These are phyloP conservation scores for Marisa cornuarietis DNA, from an alignment of 1,140 invertebrate species.

Conservation along the genomic window DNA sequence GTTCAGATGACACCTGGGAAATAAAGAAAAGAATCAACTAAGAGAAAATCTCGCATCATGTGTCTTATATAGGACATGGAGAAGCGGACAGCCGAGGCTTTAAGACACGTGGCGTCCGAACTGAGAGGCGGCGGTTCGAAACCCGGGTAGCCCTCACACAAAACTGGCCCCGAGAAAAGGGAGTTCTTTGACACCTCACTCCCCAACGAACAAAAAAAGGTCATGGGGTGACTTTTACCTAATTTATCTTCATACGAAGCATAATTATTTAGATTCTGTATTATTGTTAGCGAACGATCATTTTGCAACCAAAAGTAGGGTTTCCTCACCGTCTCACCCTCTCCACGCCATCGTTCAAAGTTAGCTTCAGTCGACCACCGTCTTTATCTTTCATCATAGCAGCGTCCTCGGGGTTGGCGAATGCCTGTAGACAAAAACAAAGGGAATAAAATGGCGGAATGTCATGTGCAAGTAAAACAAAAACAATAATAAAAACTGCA, in stretches of 20 bases:
- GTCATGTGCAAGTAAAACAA: neutral
- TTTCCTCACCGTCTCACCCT: slow-evolving; percentile 45
- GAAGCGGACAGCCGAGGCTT: neutral
- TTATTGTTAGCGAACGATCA: too few relatives aligned
- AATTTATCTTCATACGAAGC: too few relatives aligned
- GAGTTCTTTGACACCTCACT: too few relatives aligned
- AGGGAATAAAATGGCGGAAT: neutral
- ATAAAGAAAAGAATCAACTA: slow-evolving; percentile 37
- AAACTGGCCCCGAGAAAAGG: too few relatives aligned
- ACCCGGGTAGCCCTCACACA: too few relatives aligned
- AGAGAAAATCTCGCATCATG: slow-evolving; percentile 65
- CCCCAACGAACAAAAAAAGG: too few relatives aligned
- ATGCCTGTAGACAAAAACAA: slow-evolving; percentile 67
- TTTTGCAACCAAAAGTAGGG: too few relatives aligned
- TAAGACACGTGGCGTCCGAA: neutral
- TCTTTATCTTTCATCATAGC: slow-evolving; percentile 52
- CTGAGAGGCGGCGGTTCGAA: too few relatives aligned
- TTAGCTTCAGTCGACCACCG: slow-evolving; percentile 65
- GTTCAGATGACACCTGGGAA: slow-evolving; percentile 74
- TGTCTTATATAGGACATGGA: too few relatives aligned
- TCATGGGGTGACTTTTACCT: too few relatives aligned
- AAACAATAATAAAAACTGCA: neutral
- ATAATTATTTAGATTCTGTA: too few relatives aligned
- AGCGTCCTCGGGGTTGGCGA: slow-evolving; percentile 72
- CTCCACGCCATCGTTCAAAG: slow-evolving; percentile 49